Evolutionary conservation across 2,888 invertebrate genomes (phyloP).

Genomic region (Perdita meconis): DNA sequence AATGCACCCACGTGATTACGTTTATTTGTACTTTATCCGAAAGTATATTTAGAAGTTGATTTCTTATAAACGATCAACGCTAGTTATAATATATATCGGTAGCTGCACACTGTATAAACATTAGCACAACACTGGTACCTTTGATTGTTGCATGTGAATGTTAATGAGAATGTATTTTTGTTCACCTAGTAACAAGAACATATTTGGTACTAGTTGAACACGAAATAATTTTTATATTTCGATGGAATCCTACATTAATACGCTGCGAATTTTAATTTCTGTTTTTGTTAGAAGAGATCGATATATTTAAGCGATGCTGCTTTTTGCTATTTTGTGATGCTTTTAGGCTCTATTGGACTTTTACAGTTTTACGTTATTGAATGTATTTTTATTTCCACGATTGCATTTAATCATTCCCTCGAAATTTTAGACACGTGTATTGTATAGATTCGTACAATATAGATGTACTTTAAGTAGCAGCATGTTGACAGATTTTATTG

Average conservation of each 20-base stretch:
- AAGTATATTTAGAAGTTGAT: constrained; percentile 45
- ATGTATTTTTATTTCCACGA: constrained; percentile 29
- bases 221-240: constrained; percentile 15
- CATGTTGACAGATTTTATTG: constrained; percentile 39
- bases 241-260: constrained; percentile 29
- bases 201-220: constrained; percentile 64
- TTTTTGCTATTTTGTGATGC: constrained; percentile 54
- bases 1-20: background rate
- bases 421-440: constrained; percentile 34
- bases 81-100: constrained; percentile 44
- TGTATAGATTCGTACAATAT: constrained; percentile 27
- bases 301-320: constrained; percentile 39
- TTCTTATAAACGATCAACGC: constrained; percentile 47
- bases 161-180: constrained; percentile 48
- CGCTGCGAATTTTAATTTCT: constrained; percentile 29
- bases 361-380: constrained; percentile 42
- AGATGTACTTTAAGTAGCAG: constrained; percentile 35
- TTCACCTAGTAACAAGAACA: constrained; percentile 63
- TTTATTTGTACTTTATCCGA: constrained; percentile 21
- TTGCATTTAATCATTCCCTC: constrained; percentile 27
- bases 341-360: constrained; percentile 40
- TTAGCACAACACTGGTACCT: constrained; percentile 36
- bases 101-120: constrained; percentile 50
- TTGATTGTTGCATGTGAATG: constrained; percentile 60
- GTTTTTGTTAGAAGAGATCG: constrained; percentile 29